Conservation (phyloP, 2,113 vertebrate genomes). For the Oostethus manadensis region DNA sequence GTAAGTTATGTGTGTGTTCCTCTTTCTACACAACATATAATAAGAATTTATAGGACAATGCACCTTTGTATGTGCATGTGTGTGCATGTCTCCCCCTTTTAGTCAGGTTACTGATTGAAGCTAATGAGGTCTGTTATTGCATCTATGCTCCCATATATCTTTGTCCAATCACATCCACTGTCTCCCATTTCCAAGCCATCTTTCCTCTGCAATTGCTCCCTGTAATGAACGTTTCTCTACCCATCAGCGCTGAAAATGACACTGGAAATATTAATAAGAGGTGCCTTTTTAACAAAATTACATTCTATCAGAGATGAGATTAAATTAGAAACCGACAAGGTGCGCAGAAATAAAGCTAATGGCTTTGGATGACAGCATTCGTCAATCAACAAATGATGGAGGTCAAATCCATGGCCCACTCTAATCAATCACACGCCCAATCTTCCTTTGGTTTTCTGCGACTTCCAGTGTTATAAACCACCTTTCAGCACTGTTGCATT, state of each 20-base stretch:
- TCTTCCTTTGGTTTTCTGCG: background rate
- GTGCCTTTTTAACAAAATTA: constrained; percentile 69
- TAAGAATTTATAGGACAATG: background rate
- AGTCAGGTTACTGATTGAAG: constrained; percentile 22
- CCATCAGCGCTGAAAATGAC: constrained; percentile 67
- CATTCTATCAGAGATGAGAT: constrained; percentile 64
- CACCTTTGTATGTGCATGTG: background rate
- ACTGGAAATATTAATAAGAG: constrained; percentile 71
- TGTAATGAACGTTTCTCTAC: constrained; percentile 66
- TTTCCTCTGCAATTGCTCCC: constrained; percentile 58
- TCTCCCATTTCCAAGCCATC: constrained; percentile 39
- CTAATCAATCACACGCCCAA: constrained; percentile 1
- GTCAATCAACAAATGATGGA: constrained; percentile 57
- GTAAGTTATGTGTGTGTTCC: background rate
- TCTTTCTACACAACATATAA: background rate
- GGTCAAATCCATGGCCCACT: constrained; percentile 21
- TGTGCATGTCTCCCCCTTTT: background rate
- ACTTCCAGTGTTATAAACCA: background rate
- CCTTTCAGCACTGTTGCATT: constrained; percentile 2
- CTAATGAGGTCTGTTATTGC: constrained; percentile 45
- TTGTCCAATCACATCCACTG: constrained; percentile 32
- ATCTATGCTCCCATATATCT: constrained; percentile 53
- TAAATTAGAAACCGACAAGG: constrained; percentile 70
- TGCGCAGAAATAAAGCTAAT: constrained; percentile 62
- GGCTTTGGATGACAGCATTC: constrained; percentile 65